These are phyloP conservation scores for Centropus unirufus DNA, from an alignment of 2,113 vertebrate genomes.

Conservation along the genomic window DNA sequence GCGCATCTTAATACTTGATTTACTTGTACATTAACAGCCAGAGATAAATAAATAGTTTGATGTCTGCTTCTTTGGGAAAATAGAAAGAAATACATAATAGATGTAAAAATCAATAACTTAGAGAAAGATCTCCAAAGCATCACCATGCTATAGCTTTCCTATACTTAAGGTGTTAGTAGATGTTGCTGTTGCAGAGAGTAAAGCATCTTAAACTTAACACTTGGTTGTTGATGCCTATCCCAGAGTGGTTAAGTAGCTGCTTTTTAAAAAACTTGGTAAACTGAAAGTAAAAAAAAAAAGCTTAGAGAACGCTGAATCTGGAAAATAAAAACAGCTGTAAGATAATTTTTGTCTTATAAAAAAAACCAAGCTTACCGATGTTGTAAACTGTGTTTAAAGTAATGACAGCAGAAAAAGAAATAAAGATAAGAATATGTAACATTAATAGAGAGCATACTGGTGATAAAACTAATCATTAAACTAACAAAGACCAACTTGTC, in stretches of 20 bases:
- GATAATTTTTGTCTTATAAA: not conserved
- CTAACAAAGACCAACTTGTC: not conserved
- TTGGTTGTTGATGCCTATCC: not conserved
- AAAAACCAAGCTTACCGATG: not conserved
- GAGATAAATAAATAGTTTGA: not conserved
- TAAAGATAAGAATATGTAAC: not conserved
- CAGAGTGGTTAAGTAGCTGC: not conserved
- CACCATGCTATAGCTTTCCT: not conserved
- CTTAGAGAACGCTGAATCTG: not conserved
- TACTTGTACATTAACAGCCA: not conserved
- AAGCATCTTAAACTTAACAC: fast-evolving
- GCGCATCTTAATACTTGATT: not conserved
- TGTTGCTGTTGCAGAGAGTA: not conserved
- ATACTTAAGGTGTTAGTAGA: not conserved
- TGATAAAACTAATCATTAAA: not conserved
- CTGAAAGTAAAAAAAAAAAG: not conserved
- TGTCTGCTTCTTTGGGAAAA: not conserved
- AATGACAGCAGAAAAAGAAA: not conserved
- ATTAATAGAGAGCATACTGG: not conserved
- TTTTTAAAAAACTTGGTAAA: not conserved
- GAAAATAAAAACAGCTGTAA: not conserved
- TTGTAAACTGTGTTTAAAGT: not conserved
- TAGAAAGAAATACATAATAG: not conserved
- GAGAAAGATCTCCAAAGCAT: not conserved
- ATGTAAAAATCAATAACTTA: not conserved